Conservation (phyloP, 2,888 invertebrate species). For the Himalopsyche tibetana region DNA sequence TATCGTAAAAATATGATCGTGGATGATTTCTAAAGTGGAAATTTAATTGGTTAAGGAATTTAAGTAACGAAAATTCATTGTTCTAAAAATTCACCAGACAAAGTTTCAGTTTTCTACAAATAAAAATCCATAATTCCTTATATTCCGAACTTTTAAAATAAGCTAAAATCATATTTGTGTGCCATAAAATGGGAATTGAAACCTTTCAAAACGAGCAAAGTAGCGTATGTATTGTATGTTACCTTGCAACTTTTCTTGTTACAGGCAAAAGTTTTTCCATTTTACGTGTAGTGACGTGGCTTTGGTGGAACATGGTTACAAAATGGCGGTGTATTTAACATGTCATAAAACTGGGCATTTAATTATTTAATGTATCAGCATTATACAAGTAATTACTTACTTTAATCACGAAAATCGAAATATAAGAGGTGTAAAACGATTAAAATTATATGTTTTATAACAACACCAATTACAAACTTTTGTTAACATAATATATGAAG, state of each 20-base stretch:
- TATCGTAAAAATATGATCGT: no score
- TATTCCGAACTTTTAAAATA: no score
- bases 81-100: no score
- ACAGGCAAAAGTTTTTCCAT: constrained; percentile 37
- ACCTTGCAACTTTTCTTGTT: constrained; percentile 4
- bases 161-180: not conserved
- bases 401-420: not conserved
- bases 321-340: constrained; percentile 36
- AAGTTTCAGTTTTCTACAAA: no score
- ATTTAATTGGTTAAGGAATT: no score
- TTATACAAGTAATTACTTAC: not conserved
- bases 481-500: no score
- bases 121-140: no score
- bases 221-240: constrained; percentile 9
- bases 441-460: no score
- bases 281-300: constrained; percentile 4
- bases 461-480: no score
- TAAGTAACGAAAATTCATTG: no score
- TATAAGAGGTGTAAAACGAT: no score
- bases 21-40: no score
- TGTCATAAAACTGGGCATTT: constrained; percentile 32
- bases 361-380: constrained; percentile 20
- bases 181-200: not conserved
- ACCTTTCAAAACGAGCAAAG: not conserved
- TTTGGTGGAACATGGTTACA: not conserved